Evolutionary conservation across 2,888 invertebrate species (phyloP), one percentile per base, ranked within the genome.

Genomic region (Phyllotreta cruciferae): DNA sequence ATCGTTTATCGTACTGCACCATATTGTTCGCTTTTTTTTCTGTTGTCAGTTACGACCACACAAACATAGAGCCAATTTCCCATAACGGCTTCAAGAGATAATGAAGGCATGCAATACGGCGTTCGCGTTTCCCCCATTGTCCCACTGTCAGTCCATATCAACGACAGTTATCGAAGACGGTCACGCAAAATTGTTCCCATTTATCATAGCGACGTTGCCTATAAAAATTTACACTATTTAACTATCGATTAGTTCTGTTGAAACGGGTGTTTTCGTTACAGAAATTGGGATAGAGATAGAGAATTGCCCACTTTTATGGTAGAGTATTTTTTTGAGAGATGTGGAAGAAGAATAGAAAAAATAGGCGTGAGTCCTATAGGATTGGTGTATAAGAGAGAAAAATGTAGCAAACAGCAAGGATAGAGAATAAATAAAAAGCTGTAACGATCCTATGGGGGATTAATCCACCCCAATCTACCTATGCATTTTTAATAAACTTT

Each of bases 151-250:
- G 47, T 42, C 37, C 36, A 56, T 56, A 62, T 62, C 62, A 50
- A 24, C 56, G 56, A 10, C 62, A 35, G 62, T 62, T 62, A 62
- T 62, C 62, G 56, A 62, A 49, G 36, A 47, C 54, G 36, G 54
- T 49, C 61, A 55, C 55, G 61, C 61, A 55, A 49, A 62, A 56
- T 55, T 39, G 36, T 11, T 44, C n/a, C 34, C 36, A 50, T 7
- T 10, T 11, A 8, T n/a, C 50, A 3, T 50, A 9, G 52, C 52
- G 38, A 34, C 37, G 52, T 52, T 52, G 52, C 52, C 52, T 13
- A n/a, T 35, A 35, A 35, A 3, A 35, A 35, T 10, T 35, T 13
- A 3, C 9, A 41, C 10, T n/a, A 41, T 24, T 24, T 24, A 24
- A 24, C 24, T 24, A 24, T 24, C 24, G 24, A 24, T 24, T 24